These are phyloP conservation scores for Lutjanus argentimaculatus DNA, from an alignment of 2,797 vertebrate genomes.

Conservation along the genomic window DNA sequence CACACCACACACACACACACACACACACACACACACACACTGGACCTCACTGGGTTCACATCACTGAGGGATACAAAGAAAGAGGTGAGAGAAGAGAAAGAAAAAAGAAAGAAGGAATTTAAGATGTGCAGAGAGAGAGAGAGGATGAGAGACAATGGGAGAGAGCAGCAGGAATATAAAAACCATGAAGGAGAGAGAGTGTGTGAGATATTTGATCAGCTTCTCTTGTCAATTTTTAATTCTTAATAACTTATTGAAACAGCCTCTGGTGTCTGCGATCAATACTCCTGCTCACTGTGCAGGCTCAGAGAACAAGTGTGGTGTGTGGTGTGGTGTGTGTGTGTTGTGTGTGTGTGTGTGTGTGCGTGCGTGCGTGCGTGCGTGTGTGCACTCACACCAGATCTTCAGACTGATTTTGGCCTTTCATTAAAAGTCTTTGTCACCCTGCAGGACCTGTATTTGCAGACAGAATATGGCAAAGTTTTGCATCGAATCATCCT, in stretches of 20 bases:
- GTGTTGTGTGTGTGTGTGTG: slow-evolving; percentile 21
- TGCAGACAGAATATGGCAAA: too few species aligned
- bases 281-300: slow-evolving; percentile 46
- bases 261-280: slow-evolving; percentile 57
- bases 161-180: slow-evolving; percentile 17
- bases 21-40: too few species aligned
- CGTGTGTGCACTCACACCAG: not conserved
- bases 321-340: too few species aligned
- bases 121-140: slow-evolving; percentile 6
- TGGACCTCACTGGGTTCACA: slow-evolving; percentile 18
- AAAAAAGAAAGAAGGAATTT: slow-evolving; percentile 19
- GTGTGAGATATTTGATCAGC: slow-evolving; percentile 60
- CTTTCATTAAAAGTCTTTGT: not conserved
- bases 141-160: slow-evolving; percentile 1
- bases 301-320: not conserved
- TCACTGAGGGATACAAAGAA: not conserved
- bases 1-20: too few species aligned
- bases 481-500: too few species aligned
- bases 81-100: slow-evolving; percentile 10
- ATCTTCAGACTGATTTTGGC: slow-evolving; percentile 2
- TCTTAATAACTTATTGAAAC: slow-evolving; percentile 78
- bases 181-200: slow-evolving; percentile 11
- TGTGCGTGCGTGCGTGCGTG: slow-evolving; percentile 21
- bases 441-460: not conserved
- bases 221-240: slow-evolving; percentile 72